Conservation (phyloP, 2,888 invertebrate genomes). For the Belgica antarctica region DNA sequence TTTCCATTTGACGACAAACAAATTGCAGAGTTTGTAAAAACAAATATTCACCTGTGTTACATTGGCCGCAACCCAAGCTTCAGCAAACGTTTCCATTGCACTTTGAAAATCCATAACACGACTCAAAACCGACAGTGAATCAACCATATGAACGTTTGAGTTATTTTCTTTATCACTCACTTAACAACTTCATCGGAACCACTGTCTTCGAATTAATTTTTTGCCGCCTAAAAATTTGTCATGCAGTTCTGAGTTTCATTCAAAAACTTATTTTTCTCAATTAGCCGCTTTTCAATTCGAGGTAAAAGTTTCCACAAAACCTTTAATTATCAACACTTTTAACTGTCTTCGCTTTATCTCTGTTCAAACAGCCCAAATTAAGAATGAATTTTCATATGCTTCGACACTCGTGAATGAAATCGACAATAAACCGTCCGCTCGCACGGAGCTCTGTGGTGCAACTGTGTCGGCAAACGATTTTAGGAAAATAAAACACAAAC, state of each 20-base stretch:
- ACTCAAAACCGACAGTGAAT: conserved; percentile 41
- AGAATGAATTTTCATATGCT: conserved; percentile 28
- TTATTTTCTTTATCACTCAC: too few relatives aligned
- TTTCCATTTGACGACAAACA: background rate
- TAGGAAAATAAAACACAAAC: conserved; percentile 41
- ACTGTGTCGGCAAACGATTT: conserved; percentile 42
- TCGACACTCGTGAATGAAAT: conserved; percentile 27
- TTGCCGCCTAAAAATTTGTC: conserved; percentile 1
- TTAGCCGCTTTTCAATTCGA: background rate
- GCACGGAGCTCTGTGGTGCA: conserved; percentile 35
- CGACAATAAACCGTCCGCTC: conserved; percentile 40
- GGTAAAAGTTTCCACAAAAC: too few relatives aligned
- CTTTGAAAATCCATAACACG: conserved; percentile 90
- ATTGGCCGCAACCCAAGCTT: conserved; percentile 94
- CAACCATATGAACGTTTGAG: conserved; percentile 45
- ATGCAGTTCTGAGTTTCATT: conserved; percentile 9
- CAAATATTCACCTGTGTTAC: conserved; percentile 65
- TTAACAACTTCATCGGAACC: conserved; percentile 14
- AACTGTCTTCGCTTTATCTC: conserved; percentile 34
- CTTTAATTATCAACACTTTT: conserved; percentile 1
- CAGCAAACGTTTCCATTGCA: conserved; percentile 97
- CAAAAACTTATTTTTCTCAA: background rate
- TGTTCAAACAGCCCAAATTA: conserved; percentile 33
- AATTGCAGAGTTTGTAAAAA: too few relatives aligned
- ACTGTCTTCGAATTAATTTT: background rate